Base-by-base conservation (phyloP, 2,113 vertebrate species). In the Ploceus nigricollis region DNA sequence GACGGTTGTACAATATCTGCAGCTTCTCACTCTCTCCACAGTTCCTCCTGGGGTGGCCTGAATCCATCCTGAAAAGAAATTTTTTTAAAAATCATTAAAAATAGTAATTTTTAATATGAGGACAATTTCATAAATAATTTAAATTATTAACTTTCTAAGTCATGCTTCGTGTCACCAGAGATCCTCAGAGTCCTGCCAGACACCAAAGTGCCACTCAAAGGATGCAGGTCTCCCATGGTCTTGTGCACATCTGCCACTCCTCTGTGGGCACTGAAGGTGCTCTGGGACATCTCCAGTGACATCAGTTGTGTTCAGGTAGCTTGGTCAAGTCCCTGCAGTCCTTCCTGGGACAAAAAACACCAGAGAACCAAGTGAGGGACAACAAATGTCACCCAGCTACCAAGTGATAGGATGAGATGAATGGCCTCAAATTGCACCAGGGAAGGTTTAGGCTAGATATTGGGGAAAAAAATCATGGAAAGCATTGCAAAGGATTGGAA, bases 151-250 rank as follows among this genome's bases (percentile, higher is more conserved):
- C 5, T 76, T 72, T 28, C 13, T 79, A 19, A 47, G 40, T 8
- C 18, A 19, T 23, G 5, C 2, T 31, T 78, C 1, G 0, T 28
- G 17, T 31, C 16, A 31, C 18, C 3, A 1, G 19, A 57, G 45
- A 57, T 66, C 16, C 15, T 17, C 44, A 44, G 15, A 8, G 11
- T 60, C 53, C 63, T 77, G 6, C 8, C 28, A n/a, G 37, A 30
- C 16, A 75, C 35, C 23, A 15, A 61, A 1, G 9, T 66, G 73
- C 51, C 53, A 24, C 13, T 37, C 27, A 63, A 78, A 87, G 23
- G 53, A 33, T 15, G 3, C 4, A 66, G 30, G 9, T 61, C 28
- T 84, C 47, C 37, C 24, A 6, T 20, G 20, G 5, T 60, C 40
- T 64, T 57, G n/a, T 61, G n/a, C 57, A 51, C 50, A 44, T 14